Evolutionary conservation across 2,797 vertebrate genomes (phyloP), one percentile per base, ranked within the genome.

Genomic region (Sebastes elongatus): DNA sequence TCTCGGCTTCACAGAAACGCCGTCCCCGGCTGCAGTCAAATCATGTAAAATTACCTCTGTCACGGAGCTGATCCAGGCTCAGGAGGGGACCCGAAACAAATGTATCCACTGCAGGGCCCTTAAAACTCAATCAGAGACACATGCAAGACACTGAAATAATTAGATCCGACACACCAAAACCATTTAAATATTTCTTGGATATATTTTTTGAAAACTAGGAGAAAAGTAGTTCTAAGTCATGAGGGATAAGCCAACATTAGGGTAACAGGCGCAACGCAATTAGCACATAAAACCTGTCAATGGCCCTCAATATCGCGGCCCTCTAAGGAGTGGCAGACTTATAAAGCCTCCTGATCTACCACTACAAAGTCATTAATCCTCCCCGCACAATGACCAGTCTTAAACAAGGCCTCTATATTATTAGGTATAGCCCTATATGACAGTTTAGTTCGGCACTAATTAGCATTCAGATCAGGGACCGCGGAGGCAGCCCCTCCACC

Each of bases 391-490:
- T 92, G 90, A 91, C 87, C 89, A 89, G 65, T 87, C 90, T 93
- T 93, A 84, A 93, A 94, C 78, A 71, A 74, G 88, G 91, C 80
- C 91, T 92, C 88, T 82, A 88, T 92, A 91, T 91, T 88, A 91
- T 92, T 89, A 93, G 89, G 78, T 91, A 14, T 38, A 89, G 83
- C 63, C 79, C 86, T 91, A 82, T 86, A 92, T 78, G 84, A 75
- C 84, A 73, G 75, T 93, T 88, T 90, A 82, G 90, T 87, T 60
- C 84, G 38, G 92, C 81, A 28, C 95, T 97, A 97, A 98, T 99
- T 98, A 98, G 97, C 96, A 98, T 97, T 96, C 97, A 92, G 95
- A 96, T 97, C 96, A 96, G 96, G 95, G 86, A 84, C 60, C 52
- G 23, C 2, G 42, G 42, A 85, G 86, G 95, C 96, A 92, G 90